Evolutionary conservation across 2,113 vertebrate species (phyloP), one percentile per base, ranked within the genome.

Genomic region (Tautogolabrus adspersus): DNA sequence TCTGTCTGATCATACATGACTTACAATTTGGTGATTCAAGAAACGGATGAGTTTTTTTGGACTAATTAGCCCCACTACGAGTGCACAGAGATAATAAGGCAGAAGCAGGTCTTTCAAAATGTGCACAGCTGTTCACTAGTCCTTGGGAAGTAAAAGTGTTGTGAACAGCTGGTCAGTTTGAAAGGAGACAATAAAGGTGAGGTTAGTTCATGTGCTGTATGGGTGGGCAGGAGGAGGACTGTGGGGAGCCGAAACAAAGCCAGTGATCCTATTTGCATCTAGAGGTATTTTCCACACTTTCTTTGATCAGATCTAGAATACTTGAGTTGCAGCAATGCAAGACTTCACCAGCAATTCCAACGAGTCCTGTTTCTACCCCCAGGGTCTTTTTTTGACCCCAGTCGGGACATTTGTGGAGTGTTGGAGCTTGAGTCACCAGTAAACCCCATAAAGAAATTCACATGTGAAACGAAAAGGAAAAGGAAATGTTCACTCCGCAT

Each of bases 401-500:
- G 21, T 56, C 21, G 26, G 54, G 21, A 56, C 21, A 56, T 10
- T 13, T n/a, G 8, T 7, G 49, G 19, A 9, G n/a, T 19, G 49
- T 8, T 52, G 18, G 6, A 2, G 19, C 13, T 6, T 19, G 49
- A 52, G 49, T 52, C 8, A 52, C 49, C 19, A n/a, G 19, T n/a
- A 52, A 19, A 52, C 54, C 21, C 10, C 21, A 21, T n/a, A 11
- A 22, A 23, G 47, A 55, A 55, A 15, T 49, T 6, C 16, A 34
- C 11, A 64, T 30, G 52, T 58, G 62, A 47, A 37, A 19, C 0
- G n/a, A 30, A 23, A 58, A 16, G 34, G 19, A 64, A 10, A 60
- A 69, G 22, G 38, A 72, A 58, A 68, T 22, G 26, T 46, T 68
- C 58, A 44, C 16, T 66, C 49, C 62, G 51, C 23, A 38, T 42